These are phyloP conservation scores for Melinaea marsaeus DNA, from an alignment of 2,888 invertebrate species.

Conservation along the genomic window DNA sequence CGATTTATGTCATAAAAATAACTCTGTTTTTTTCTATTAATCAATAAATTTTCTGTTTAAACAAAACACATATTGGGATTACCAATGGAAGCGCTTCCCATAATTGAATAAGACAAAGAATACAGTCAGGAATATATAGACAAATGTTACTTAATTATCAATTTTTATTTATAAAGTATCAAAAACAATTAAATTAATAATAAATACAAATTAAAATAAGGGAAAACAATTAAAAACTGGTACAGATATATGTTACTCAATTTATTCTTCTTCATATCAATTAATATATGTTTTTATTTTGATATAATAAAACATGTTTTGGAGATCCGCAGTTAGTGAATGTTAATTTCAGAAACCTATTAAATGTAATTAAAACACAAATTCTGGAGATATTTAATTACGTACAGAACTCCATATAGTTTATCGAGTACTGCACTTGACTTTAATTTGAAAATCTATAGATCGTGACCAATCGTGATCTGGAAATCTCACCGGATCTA, in stretches of 20 bases:
- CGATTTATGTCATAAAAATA: too few species aligned
- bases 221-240: conserved; percentile 1
- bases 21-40: too few species aligned
- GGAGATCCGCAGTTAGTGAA: not conserved
- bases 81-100: too few species aligned
- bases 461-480: conserved; percentile 58
- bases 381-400: too few species aligned
- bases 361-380: not conserved
- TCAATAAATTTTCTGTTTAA: too few species aligned
- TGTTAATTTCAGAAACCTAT: conserved; percentile 1
- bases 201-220: not conserved
- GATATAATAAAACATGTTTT: not conserved
- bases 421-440: conserved; percentile 1
- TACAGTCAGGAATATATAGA: too few species aligned
- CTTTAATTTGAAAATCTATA: conserved; percentile 34
- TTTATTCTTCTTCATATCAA: not conserved
- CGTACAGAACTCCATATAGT: not conserved
- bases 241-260: not conserved
- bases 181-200: not conserved
- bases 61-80: too few species aligned
- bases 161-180: not conserved
- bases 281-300: not conserved
- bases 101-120: too few species aligned
- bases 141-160: not conserved
- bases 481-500: conserved; percentile 54